phyloP scores from a whole-genome alignment of 2,888 invertebrate species.

The Ophion costatus region DNA sequence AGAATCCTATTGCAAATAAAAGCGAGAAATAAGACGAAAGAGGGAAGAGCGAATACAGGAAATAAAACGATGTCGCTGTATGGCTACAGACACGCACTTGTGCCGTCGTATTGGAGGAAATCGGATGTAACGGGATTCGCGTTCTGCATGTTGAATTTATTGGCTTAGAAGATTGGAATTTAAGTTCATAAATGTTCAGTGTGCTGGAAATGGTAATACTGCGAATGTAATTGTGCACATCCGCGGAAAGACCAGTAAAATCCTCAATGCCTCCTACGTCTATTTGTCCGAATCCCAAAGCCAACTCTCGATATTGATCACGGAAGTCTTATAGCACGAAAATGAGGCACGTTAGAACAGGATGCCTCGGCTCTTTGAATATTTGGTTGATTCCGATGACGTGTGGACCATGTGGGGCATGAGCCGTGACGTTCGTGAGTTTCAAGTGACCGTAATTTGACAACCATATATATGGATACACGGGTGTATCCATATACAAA shows the following conservation, averaged over 20 bases:
- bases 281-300: not conserved
- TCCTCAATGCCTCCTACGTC: not conserved
- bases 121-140: constrained; percentile 58
- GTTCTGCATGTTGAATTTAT: constrained; percentile 53
- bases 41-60: constrained; percentile 68
- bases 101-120: constrained; percentile 43
- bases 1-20: constrained; percentile 46
- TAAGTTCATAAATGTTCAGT: constrained; percentile 25
- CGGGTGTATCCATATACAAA: not conserved
- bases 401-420: not conserved
- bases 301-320: too few species aligned
- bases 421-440: not conserved
- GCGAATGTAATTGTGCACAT: not conserved
- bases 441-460: not conserved
- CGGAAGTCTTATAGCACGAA: too few species aligned
- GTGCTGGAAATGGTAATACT: constrained; percentile 1
- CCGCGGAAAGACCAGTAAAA: not conserved
- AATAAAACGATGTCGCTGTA: constrained; percentile 64
- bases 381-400: constrained; percentile 20
- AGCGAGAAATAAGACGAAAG: constrained; percentile 67
- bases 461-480: not conserved
- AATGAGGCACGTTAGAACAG: not conserved
- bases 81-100: constrained; percentile 14
- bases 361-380: not conserved
- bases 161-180: constrained; percentile 45